Percentiles rank a stretch among this genome's conserved stretches.
Conservation (phyloP, 2,888 invertebrate species). For the Pristionchus exspectatus region DNA sequence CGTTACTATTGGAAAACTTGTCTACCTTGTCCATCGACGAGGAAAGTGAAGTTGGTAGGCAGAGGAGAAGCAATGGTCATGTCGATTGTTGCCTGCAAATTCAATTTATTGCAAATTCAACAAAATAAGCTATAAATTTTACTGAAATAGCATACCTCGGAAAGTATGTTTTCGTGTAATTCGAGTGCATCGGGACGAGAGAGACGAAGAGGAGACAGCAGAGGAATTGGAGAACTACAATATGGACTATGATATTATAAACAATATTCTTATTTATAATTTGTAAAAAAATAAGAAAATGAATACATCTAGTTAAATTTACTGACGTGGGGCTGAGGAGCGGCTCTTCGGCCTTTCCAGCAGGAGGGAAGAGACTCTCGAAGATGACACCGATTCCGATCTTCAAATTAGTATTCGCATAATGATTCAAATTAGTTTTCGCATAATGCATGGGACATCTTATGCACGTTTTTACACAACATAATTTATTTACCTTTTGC, state of each 20-base stretch:
- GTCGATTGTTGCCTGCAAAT: constrained; percentile 47
- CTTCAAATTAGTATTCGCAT: constrained; percentile 29
- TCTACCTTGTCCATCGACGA: constrained; percentile 36
- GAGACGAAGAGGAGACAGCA: constrained; percentile 40
- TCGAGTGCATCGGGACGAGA: constrained; percentile 6
- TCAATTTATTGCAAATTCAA: not conserved
- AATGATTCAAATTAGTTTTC: too few species aligned
- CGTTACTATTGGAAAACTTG: too few species aligned
- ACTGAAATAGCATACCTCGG: not conserved
- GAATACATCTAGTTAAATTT: too few species aligned
- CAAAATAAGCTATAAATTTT: not conserved
- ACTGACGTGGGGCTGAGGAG: constrained; percentile 36
- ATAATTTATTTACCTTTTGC: constrained; percentile 20
- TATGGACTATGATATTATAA: not conserved
- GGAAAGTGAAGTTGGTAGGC: not conserved
- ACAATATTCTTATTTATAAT: not conserved
- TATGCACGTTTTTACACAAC: too few species aligned
- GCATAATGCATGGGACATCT: too few species aligned
- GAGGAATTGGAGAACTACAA: not conserved
- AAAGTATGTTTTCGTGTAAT: not conserved
- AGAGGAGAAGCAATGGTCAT: constrained; percentile 33
- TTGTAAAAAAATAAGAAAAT: not conserved
- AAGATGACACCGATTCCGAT: constrained; percentile 69
- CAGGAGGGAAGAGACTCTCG: constrained; percentile 56
- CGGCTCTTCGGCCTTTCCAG: not conserved